phyloP scores from a whole-genome alignment of 2,797 vertebrate genomes.

The Sebastolobus alascanus region DNA sequence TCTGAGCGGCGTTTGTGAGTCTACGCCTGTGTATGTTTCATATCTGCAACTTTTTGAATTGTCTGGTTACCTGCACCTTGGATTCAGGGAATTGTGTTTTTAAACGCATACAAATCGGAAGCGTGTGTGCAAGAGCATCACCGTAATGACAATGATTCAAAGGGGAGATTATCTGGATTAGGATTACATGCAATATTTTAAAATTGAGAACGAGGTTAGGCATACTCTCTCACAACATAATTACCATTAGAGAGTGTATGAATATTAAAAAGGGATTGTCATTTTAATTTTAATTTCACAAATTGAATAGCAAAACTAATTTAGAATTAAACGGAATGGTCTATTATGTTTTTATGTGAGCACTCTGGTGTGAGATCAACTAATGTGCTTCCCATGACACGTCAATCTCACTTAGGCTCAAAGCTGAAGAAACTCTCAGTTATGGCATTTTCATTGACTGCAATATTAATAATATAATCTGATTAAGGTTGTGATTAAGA shows the following conservation, averaged over 20 bases:
- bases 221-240: constrained; percentile 43
- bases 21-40: not conserved
- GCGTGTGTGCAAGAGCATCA: constrained; percentile 17
- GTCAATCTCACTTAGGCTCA: constrained; percentile 20
- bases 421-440: constrained; percentile 9
- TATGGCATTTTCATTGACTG: not conserved
- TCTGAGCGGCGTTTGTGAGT: not conserved
- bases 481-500: not conserved
- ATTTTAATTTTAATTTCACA: constrained; percentile 29
- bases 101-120: constrained; percentile 9
- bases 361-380: not conserved
- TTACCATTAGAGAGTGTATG: constrained; percentile 41
- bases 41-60: constrained; percentile 9
- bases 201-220: constrained; percentile 39
- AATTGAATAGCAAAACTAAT: constrained; percentile 36
- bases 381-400: constrained; percentile 10
- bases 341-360: constrained; percentile 29
- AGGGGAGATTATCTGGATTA: constrained; percentile 70
- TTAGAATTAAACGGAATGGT: constrained; percentile 8
- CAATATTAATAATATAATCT: constrained; percentile 1
- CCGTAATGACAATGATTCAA: constrained; percentile 52
- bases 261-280: constrained; percentile 37
- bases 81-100: constrained; percentile 33
- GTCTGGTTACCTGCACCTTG: constrained; percentile 5
- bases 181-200: constrained; percentile 57